Base-by-base conservation (phyloP, 92 coral and sea anemone genomes). In the Phymanthus crucifer region DNA sequence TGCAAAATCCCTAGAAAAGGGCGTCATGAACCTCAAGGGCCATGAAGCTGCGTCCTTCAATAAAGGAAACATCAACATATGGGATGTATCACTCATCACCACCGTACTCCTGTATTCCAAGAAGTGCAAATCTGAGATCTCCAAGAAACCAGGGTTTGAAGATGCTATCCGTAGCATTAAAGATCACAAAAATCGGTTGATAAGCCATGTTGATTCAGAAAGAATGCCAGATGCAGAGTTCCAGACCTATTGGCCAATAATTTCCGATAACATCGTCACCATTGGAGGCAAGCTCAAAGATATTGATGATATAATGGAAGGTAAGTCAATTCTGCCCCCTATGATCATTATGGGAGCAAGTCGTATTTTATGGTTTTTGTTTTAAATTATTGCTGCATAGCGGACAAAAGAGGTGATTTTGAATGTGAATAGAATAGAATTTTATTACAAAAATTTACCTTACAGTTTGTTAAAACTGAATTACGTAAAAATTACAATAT, bases 1-100 rank as follows among this genome's bases (percentile, higher is more conserved):
- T 84, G 93, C 98, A 26, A 83, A 85, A 54, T 77, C 70, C 7
- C 29, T 91, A 67, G 91, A 80, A 70, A 87, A 61, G 35, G 90
- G 98, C 0, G 76, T 27, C 71, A 91, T 94, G 90, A 56, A 68
- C 31, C 78, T 94, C 46, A 29, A 70, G 10, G 58, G 71, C n/a
- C 80, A 91, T 34, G 93, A 91, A 73, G 78, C 58, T 74, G 56
- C 50, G 1, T 33, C 23, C 40, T 94, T 91, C 73, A 81, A 83
- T 48, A 57, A 85, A 6, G 98, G 98, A 16, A 34, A 94, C 80
- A 87, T 94, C 67, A 26, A 89, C 26, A 37, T 89, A 9, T 94
- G 98, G 98, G 98, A 94, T 73, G 88, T 94, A 21, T 91, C 95
- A 9, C 87, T 94, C 13, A 90, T 94, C 19, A 91, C 91, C 32